Base-by-base conservation (phyloP, 2,113 vertebrate genomes). In the Tachysurus fulvidraco region DNA sequence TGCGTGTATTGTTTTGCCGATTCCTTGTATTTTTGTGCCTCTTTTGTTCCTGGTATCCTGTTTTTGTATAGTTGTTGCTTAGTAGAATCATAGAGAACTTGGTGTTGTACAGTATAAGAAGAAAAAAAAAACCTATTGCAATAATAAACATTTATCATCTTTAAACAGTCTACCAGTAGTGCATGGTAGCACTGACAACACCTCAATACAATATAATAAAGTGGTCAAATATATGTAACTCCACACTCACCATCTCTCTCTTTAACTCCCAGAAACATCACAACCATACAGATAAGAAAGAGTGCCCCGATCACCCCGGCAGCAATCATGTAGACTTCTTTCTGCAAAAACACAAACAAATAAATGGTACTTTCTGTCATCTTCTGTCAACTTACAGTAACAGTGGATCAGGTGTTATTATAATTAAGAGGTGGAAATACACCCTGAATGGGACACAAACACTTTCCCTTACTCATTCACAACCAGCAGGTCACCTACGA, bases 181-280 rank as follows among this genome's bases (percentile, higher is more conserved):
- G 19, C 17, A 73, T 44, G 36, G 17, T 21, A 73, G 17, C 44
- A 50, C 73, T 76, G 73, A 76, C 21, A 25, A 28, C 16, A 78
- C 74, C 25, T 30, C 17, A 54, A 50, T 50, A 50, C 4, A 30
- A 4, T 2, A 79, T 5, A 0, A 12, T 30, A 21, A 57, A 28
- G n/a, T 36, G 17, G 9, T 30, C 11, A 79, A 30, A 52, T 69
- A 44, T 41, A 52, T 65, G 23, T 50, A 14, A 76, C 23, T 13
- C n/a, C 57, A 84, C 23, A 88, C 96, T 96, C 91, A 98, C 97
- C 97, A 7, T 97, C 95, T 94, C 91, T 95, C 93, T 99, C 98
- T 91, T 94, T 97, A 80, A 99, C 98, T 86, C 98, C 98, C 21
- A 98, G 89, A 91, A 96, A 95, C 93, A 99, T 96, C 87, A 97